Evolutionary conservation across 2,888 invertebrate genomes (phyloP).

Genomic region (Drosophila villosipedis): DNA sequence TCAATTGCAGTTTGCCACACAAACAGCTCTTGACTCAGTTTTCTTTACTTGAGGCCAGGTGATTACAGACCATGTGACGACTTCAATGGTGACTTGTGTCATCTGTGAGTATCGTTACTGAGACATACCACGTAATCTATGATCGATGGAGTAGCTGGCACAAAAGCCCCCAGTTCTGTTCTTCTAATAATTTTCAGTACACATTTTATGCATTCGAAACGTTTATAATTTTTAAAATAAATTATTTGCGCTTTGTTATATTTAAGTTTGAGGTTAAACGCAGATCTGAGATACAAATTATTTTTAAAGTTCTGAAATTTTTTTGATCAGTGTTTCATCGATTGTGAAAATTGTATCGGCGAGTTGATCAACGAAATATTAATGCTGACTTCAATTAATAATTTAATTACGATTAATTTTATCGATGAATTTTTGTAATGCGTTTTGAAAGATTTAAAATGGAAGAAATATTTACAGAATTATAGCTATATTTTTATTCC

Average conservation of each 20-base stretch:
- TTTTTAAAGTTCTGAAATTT: neutral
- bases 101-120: slow-evolving; percentile 22
- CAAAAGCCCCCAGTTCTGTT: neutral
- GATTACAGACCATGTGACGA: slow-evolving; percentile 32
- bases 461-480: neutral
- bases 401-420: slow-evolving; percentile 11
- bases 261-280: neutral
- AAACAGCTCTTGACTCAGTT: slow-evolving; percentile 1
- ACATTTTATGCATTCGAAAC: neutral
- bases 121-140: neutral
- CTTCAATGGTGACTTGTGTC: slow-evolving; percentile 13
- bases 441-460: neutral
- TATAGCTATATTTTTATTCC: neutral
- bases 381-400: neutral
- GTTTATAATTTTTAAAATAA: neutral
- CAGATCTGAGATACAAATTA: neutral
- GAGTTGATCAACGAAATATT: neutral
- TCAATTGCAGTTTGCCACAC: slow-evolving; percentile 36
- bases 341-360: neutral
- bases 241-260: neutral
- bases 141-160: slow-evolving; percentile 31
- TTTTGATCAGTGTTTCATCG: neutral
- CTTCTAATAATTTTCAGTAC: neutral
- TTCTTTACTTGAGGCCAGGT: neutral
- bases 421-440: neutral